phyloP scores from a whole-genome alignment of 2,113 vertebrate species.

The Daubentonia madagascariensis region DNA sequence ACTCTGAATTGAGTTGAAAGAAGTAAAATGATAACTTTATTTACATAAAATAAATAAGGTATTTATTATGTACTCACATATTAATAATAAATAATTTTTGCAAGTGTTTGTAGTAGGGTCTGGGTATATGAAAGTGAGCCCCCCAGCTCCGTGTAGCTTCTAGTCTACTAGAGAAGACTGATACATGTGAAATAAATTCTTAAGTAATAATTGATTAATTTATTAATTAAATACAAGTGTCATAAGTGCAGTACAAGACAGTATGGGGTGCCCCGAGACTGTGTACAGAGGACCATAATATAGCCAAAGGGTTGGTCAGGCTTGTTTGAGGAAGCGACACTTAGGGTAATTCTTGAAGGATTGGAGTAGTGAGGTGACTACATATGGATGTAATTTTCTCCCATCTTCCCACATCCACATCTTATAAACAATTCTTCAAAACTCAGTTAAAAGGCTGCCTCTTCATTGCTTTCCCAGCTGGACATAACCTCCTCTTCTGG shows the following conservation, averaged over 20 bases:
- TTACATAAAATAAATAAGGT: not conserved
- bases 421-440: not conserved
- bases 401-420: not conserved
- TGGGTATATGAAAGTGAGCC: not conserved
- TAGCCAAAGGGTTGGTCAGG: not conserved
- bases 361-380: not conserved
- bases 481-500: not conserved
- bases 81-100: not conserved
- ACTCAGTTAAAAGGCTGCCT: not conserved
- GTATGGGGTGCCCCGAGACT: not conserved
- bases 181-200: not conserved
- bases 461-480: not conserved
- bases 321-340: not conserved
- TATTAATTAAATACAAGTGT: not conserved
- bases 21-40: not conserved
- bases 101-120: not conserved
- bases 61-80: not conserved
- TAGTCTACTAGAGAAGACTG: not conserved
- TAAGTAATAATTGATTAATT: not conserved
- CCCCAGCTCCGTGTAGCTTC: not conserved
- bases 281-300: accelerated
- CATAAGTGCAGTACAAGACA: not conserved
- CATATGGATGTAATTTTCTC: not conserved
- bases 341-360: not conserved
- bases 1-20: not conserved